These are phyloP conservation scores for Balaeniceps rex DNA, from an alignment of 2,113 vertebrate genomes.

Conservation along the genomic window DNA sequence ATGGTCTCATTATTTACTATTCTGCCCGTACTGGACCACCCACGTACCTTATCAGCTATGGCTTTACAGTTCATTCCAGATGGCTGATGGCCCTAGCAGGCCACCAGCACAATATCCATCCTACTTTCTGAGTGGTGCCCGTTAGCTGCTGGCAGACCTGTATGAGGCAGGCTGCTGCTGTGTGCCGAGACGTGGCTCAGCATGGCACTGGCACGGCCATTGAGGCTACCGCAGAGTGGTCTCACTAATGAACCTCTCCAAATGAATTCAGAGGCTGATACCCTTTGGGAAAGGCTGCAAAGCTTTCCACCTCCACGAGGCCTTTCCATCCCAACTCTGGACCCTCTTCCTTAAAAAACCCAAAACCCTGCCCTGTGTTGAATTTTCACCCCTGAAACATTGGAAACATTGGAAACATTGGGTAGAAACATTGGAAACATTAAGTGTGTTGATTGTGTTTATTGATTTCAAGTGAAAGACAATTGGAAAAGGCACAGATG, in stretches of 20 bases:
- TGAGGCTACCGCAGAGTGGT: fast-evolving
- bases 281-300: neutral
- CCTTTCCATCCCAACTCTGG: neutral
- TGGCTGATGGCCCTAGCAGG: neutral
- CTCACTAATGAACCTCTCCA: neutral
- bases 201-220: neutral
- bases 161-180: neutral
- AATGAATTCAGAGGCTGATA: neutral
- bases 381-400: neutral
- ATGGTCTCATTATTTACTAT: neutral
- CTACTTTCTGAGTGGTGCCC: neutral
- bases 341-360: neutral
- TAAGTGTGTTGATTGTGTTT: neutral
- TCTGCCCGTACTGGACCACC: neutral
- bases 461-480: neutral
- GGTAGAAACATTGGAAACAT: neutral
- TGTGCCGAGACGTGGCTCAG: fast-evolving
- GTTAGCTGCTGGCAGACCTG: neutral
- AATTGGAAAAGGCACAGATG: neutral
- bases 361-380: neutral
- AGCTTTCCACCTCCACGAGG: neutral
- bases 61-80: neutral
- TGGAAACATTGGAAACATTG: neutral
- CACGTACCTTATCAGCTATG: neutral
- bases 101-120: neutral